Conservation (phyloP, 2,797 vertebrate genomes). For the Aeoliscus strigatus region DNA sequence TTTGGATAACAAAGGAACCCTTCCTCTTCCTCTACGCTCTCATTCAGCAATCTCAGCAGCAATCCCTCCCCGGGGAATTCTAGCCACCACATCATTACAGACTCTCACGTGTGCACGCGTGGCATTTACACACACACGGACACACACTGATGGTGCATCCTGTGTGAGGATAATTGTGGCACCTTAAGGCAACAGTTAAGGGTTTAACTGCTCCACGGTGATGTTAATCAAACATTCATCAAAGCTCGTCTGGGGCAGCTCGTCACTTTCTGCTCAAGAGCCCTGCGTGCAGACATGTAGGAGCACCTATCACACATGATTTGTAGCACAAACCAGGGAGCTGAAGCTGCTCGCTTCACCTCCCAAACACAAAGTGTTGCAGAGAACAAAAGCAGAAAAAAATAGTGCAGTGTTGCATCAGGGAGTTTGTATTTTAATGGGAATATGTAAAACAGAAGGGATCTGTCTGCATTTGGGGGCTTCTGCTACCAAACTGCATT, state of each 20-base stretch:
- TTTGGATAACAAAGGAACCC: conserved; percentile 50
- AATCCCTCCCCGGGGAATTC: conserved; percentile 47
- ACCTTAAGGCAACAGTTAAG: too few relatives aligned
- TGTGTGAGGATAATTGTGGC: too few relatives aligned
- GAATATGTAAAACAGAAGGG: conserved; percentile 32
- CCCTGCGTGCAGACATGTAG: too few relatives aligned
- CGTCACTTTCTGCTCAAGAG: too few relatives aligned
- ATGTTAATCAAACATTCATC: too few relatives aligned
- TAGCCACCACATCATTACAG: conserved; percentile 34
- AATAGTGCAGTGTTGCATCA: neutral
- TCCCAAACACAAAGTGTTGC: conserved; percentile 3
- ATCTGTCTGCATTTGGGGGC: conserved; percentile 26
- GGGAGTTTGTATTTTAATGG: conserved; percentile 29
- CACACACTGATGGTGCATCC: conserved; percentile 4
- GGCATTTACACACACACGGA: conserved; percentile 3
- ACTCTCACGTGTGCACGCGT: conserved; percentile 9
- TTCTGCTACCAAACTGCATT: conserved; percentile 46
- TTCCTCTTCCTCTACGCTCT: conserved; percentile 44
- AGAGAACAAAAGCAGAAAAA: conserved; percentile 4
- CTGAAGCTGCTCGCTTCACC: conserved; percentile 2
- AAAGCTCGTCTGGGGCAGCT: too few relatives aligned
- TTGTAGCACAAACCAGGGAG: conserved; percentile 5
- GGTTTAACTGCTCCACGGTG: too few relatives aligned
- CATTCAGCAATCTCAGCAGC: conserved; percentile 52
- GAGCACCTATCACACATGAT: too few relatives aligned